These are phyloP conservation scores for Bombus turneri DNA, from an alignment of 1,140 invertebrate genomes.

Conservation along the genomic window DNA sequence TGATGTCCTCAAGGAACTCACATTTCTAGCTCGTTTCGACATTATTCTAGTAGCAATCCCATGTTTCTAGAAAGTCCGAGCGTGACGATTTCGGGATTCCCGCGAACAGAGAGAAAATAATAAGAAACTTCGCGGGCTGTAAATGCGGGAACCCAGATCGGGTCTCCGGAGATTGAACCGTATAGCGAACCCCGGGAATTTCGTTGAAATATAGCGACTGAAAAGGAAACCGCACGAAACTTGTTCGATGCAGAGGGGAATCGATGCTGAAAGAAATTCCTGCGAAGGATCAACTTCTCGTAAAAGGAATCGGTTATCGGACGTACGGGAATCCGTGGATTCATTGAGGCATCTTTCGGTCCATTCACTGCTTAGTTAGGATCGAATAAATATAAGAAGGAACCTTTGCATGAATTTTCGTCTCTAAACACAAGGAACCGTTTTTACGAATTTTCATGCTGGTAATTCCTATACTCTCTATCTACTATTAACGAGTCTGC, in stretches of 20 bases:
- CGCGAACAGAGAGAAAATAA: conserved; percentile 17
- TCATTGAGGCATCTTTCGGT: not conserved
- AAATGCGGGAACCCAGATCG: conserved; percentile 7
- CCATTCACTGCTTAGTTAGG: not conserved
- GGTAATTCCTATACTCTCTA: not conserved
- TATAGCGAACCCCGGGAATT: not conserved
- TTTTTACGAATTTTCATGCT: not conserved
- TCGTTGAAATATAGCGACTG: conserved; percentile 5
- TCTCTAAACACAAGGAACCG: not conserved
- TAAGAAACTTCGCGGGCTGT: conserved; percentile 24
- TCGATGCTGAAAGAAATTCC: conserved; percentile 14
- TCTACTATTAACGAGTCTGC: too few relatives aligned
- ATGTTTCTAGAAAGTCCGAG: conserved; percentile 5
- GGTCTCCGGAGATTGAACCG: conserved; percentile 4
- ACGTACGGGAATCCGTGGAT: not conserved
- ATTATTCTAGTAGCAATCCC: conserved; percentile 17
- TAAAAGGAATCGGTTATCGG: conserved; percentile 12
- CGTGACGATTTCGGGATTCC: not conserved
- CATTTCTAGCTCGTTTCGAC: too few relatives aligned
- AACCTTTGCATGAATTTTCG: not conserved
- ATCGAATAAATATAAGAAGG: not conserved
- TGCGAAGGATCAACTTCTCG: not conserved
- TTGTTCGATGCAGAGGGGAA: not conserved
- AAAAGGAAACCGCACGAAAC: conserved; percentile 18
- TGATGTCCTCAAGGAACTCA: conserved; percentile 34